phyloP scores from a whole-genome alignment of 2,113 vertebrate genomes.

The Catharus minimus region DNA sequence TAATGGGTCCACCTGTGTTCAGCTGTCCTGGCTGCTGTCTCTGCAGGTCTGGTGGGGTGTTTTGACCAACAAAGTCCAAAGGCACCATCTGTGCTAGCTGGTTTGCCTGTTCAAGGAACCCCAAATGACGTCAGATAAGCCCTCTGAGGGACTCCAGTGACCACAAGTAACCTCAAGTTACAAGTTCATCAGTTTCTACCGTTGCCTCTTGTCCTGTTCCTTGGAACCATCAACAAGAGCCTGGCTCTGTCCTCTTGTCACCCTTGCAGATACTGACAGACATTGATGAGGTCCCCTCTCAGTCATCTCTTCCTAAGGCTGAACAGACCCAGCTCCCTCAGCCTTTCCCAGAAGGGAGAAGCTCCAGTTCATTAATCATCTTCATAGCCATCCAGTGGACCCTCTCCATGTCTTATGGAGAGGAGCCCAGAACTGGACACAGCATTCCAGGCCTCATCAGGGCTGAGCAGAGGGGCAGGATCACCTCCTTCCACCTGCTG shows the following conservation, averaged over 20 bases:
- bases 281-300: background rate
- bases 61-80: background rate
- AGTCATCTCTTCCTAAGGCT: accelerated
- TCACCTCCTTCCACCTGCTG: background rate
- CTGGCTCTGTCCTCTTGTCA: background rate
- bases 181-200: background rate
- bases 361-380: background rate
- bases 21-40: background rate
- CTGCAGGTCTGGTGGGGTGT: background rate
- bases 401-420: background rate
- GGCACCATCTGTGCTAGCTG: background rate
- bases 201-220: background rate
- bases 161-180: background rate
- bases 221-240: accelerated
- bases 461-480: background rate
- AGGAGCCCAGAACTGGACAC: background rate
- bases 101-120: background rate
- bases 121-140: background rate
- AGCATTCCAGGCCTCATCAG: background rate
- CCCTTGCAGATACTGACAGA: accelerated
- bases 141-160: background rate
- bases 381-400: background rate
- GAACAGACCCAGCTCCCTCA: background rate
- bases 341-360: background rate
- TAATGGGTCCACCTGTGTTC: background rate